phyloP scores from a whole-genome alignment of 1,140 invertebrate genomes.

The Panagrolaimus sp. region DNA sequence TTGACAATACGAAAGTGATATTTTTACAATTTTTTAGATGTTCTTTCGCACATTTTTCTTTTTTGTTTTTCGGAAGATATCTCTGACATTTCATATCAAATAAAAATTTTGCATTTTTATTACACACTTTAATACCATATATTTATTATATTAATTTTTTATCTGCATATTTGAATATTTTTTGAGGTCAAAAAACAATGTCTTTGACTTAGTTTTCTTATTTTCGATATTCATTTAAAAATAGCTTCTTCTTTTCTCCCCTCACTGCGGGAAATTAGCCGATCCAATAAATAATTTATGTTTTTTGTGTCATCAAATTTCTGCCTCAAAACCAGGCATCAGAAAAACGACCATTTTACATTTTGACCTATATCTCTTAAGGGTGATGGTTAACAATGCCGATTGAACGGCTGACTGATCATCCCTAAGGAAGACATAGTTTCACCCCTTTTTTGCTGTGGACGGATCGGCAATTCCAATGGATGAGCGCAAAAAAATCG shows the following conservation, averaged over 20 bases:
- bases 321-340: neutral
- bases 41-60: no score
- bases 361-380: slow-evolving; percentile 10
- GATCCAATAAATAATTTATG: neutral
- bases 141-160: no score
- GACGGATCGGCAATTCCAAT: neutral
- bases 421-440: neutral
- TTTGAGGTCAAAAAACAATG: no score
- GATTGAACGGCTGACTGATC: slow-evolving; percentile 5
- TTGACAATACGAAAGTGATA: no score
- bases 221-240: neutral
- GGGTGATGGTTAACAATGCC: slow-evolving; percentile 7
- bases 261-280: neutral
- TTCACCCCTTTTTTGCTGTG: neutral
- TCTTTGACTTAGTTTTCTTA: neutral
- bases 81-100: no score
- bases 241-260: neutral
- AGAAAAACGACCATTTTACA: neutral
- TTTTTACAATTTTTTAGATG: no score
- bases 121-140: no score
- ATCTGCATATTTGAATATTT: no score
- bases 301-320: slow-evolving; percentile 4
- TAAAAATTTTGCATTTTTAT: no score
- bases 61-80: no score
- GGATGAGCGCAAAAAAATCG: neutral